Conservation (phyloP, 2,113 vertebrate species). For the Peromyscus leucopus region DNA sequence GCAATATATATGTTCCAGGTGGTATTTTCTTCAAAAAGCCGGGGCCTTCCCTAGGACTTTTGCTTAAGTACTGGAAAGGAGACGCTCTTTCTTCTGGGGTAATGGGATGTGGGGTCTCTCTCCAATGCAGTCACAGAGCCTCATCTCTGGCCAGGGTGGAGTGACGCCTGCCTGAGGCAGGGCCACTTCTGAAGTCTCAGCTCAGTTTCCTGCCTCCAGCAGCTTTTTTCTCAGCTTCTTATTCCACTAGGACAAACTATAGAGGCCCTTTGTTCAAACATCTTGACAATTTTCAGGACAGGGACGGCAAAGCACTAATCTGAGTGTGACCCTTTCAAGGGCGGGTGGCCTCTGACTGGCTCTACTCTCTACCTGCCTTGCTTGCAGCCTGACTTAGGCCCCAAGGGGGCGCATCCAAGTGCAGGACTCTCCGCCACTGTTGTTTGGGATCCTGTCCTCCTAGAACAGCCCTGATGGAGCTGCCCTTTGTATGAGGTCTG, state of each 20-base stretch:
- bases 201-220: background rate
- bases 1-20: background rate
- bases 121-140: background rate
- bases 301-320: background rate
- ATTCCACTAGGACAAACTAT: background rate
- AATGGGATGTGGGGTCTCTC: background rate
- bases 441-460: background rate
- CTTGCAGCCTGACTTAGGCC: background rate
- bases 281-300: background rate
- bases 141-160: background rate
- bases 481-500: background rate
- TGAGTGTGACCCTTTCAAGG: background rate
- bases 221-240: background rate
- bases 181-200: background rate
- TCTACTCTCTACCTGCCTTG: no score
- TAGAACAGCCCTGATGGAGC: background rate
- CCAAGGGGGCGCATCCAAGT: background rate
- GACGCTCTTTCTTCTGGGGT: background rate
- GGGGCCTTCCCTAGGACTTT: background rate
- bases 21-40: background rate
- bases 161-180: background rate
- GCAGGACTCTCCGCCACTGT: background rate
- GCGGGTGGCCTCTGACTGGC: no score
- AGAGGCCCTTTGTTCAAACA: background rate
- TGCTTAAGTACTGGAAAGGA: background rate